phyloP scores from a whole-genome alignment of 2,888 invertebrate genomes.

The Cheilosia vulpina region DNA sequence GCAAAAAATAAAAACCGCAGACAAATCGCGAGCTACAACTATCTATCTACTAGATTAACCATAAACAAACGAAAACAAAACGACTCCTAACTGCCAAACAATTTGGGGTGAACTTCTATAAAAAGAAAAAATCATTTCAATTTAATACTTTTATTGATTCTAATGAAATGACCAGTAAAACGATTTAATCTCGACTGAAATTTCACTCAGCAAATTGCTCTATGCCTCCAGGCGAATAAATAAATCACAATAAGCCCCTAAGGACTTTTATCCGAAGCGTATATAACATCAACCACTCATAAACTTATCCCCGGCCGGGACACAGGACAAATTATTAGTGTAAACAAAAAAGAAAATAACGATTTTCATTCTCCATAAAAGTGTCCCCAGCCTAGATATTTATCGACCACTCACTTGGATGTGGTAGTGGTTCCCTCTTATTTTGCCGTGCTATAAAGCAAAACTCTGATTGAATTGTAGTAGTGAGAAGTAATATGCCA shows the following conservation, averaged over 20 bases:
- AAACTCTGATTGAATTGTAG: slow-evolving; percentile 12
- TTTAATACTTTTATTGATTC: slow-evolving; percentile 25
- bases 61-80: no score
- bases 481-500: slow-evolving; percentile 37
- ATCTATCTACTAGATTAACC: no score
- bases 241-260: slow-evolving; percentile 48
- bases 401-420: slow-evolving; percentile 27
- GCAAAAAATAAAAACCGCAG: no score
- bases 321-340: slow-evolving; percentile 12
- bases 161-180: slow-evolving; percentile 30
- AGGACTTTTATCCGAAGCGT: slow-evolving; percentile 16
- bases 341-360: slow-evolving; percentile 21
- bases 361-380: slow-evolving; percentile 29
- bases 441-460: slow-evolving; percentile 14
- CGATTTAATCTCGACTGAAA: slow-evolving; percentile 3
- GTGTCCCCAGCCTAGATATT: slow-evolving; percentile 32
- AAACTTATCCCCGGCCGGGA: slow-evolving; percentile 14
- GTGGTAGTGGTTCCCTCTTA: background rate
- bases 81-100: no score
- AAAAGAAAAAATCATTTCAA: slow-evolving; percentile 24
- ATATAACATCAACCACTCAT: slow-evolving; percentile 24
- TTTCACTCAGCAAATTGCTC: slow-evolving; percentile 35
- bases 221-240: slow-evolving; percentile 14
- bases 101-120: no score
- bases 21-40: no score